A percentile compares a stretch with the other conserved stretches of the same genome.
phyloP scores from a whole-genome alignment of 2,888 invertebrate genomes.

The Thelaira solivaga region DNA sequence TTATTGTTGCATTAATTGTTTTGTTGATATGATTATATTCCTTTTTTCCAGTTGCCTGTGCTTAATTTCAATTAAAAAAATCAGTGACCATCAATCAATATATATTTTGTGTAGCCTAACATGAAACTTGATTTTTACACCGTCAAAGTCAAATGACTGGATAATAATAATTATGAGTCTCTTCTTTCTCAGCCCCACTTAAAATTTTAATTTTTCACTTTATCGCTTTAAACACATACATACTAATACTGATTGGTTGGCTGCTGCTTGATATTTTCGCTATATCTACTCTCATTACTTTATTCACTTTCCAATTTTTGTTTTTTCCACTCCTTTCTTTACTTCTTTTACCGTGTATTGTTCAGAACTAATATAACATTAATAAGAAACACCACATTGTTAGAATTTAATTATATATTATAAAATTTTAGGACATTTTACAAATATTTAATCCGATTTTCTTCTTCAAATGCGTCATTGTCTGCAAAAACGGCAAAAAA shows the following conservation, averaged over 20 bases:
- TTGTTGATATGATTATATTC: conserved; percentile 20
- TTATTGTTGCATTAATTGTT: background rate
- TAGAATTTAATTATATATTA: background rate
- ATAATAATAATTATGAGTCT: conserved; percentile 34
- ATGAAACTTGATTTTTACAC: background rate
- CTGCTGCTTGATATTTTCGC: conserved; percentile 27
- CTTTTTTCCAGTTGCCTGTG: background rate
- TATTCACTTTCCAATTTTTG: conserved; percentile 26
- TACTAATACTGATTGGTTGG: conserved; percentile 52
- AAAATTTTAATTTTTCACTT: conserved; percentile 18
- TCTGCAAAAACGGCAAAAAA: conserved; percentile 48
- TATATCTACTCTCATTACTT: conserved; percentile 44
- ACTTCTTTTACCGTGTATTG: no score
- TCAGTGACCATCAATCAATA: no score
- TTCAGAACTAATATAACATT: no score
- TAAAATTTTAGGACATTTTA: conserved; percentile 4
- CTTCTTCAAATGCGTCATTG: conserved; percentile 57
- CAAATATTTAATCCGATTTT: conserved; percentile 24
- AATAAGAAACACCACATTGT: background rate
- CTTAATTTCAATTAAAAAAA: background rate
- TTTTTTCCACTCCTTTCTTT: background rate
- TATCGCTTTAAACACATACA: conserved; percentile 53
- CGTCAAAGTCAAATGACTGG: conserved; percentile 46
- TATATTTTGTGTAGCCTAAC: background rate
- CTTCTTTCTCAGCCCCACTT: conserved; percentile 20